Conservation (phyloP, 2,888 invertebrate genomes). For the Ormyrus thymus region DNA sequence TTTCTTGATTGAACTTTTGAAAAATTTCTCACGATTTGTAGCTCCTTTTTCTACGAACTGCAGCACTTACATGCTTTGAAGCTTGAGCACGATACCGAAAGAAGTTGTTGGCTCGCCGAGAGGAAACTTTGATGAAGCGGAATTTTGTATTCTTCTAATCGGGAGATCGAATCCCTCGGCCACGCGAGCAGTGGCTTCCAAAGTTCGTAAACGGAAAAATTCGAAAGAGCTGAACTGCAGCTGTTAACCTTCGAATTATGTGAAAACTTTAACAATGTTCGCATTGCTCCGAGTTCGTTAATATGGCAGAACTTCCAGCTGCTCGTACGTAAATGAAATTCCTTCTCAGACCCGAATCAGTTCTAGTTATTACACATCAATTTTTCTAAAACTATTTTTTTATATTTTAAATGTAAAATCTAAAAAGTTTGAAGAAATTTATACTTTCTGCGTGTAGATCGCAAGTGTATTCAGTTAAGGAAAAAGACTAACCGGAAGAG, state of each 20-base stretch:
- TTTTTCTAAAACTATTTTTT: no score
- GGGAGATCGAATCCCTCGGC: not conserved
- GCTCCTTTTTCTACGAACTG: not conserved
- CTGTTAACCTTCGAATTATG: not conserved
- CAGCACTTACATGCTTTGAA: not conserved
- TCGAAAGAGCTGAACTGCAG: not conserved
- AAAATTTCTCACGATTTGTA: constrained; percentile 16
- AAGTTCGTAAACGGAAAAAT: constrained; percentile 12
- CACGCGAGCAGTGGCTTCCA: not conserved
- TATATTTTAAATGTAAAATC: no score
- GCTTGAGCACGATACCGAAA: constrained; percentile 7
- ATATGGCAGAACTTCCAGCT: no score
- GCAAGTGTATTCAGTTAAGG: no score
- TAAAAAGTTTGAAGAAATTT: no score
- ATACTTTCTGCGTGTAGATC: no score
- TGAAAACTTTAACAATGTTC: no score
- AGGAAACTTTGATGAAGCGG: constrained; percentile 5
- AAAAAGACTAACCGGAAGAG: no score
- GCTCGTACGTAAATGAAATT: no score
- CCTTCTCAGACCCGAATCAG: no score
- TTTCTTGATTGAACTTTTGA: constrained; percentile 27
- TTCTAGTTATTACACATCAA: no score
- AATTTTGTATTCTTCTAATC: constrained; percentile 21
- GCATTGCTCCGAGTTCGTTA: no score
- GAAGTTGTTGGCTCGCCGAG: not conserved